phyloP scores from a whole-genome alignment of 2,797 vertebrate genomes.

The Simalia tracyae region DNA sequence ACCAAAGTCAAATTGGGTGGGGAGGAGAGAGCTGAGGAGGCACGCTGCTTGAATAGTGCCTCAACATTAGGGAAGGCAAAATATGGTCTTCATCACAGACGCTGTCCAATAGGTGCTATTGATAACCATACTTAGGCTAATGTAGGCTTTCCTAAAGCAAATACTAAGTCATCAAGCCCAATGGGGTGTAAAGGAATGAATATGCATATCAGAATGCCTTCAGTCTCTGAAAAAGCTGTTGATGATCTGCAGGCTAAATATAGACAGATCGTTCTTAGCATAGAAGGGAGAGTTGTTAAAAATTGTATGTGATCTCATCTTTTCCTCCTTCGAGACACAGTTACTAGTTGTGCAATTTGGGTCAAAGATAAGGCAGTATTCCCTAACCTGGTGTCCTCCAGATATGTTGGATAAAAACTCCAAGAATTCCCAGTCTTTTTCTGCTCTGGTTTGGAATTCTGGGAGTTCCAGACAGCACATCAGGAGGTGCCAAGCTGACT shows the following conservation, averaged over 20 bases:
- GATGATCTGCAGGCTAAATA: background rate
- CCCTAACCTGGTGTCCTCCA: background rate
- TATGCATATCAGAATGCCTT: no score
- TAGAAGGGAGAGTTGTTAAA: background rate
- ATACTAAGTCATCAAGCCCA: background rate
- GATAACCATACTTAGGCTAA: background rate
- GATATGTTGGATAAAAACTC: background rate
- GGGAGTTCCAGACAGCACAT: background rate
- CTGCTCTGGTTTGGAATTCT: background rate
- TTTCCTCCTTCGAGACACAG: background rate
- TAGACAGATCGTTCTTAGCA: background rate
- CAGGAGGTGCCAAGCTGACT: background rate
- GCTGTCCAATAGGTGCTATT: background rate
- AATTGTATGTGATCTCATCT: background rate
- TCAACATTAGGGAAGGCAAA: background rate
- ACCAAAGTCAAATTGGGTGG: background rate
- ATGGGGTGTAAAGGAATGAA: background rate
- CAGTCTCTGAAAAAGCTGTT: background rate
- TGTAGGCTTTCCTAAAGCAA: background rate
- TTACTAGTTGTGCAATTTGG: background rate
- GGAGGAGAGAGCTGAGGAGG: background rate
- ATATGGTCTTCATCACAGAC: background rate
- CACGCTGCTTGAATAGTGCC: background rate
- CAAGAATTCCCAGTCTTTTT: background rate
- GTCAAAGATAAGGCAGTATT: background rate